Base-by-base conservation (phyloP, 2,888 invertebrate genomes). In the Liodrosophila aerea region DNA sequence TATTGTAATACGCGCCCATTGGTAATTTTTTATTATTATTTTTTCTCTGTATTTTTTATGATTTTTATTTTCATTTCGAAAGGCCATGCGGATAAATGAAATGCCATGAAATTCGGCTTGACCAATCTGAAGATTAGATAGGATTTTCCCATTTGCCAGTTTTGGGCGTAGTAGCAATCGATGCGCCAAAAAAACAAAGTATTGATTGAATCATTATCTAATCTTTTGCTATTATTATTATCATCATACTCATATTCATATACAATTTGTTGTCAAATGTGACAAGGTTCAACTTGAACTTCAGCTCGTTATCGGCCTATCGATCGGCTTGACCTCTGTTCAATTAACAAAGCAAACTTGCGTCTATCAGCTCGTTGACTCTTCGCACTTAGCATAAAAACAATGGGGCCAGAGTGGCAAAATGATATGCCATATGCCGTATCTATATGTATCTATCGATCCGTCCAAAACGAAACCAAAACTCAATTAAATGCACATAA, bases 401-500 rank as follows among this genome's bases (percentile, higher is more conserved):
- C 73, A 72, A 73, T 50, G 30, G 9, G 22, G 7, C n/a, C 39
- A 34, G 41, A 39, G 29, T 60, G 49, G 61, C 46, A 51, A 72
- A 61, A 53, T 73, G 57, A 70, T 73, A 40, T 22, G 34, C 13
- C 27, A 60, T 31, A 53, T 41, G 49, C 45, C 8, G 27, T 45
- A 33, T 52, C 47, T 49, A 37, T 49, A 15, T 36, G n/a, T 8
- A 11, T 34, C 27, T 1, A 18, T 30, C 34, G 8, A 36, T 44
- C 16, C 29, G 34, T 16, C 43, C 60, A 46, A 72, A 66, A 68
- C 65, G 73, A 78, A 80, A 64, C 73, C 67, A 66, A 69, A 31
- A 58, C 73, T 57, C 81, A 83, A 81, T 81, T 81, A 81, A 85
- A 85, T 83, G 84, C 68, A 76, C 65, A 81, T 81, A 83, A 85